Base-by-base conservation (phyloP, 1,140 invertebrate genomes). In the Panagrolaimus sp. region DNA sequence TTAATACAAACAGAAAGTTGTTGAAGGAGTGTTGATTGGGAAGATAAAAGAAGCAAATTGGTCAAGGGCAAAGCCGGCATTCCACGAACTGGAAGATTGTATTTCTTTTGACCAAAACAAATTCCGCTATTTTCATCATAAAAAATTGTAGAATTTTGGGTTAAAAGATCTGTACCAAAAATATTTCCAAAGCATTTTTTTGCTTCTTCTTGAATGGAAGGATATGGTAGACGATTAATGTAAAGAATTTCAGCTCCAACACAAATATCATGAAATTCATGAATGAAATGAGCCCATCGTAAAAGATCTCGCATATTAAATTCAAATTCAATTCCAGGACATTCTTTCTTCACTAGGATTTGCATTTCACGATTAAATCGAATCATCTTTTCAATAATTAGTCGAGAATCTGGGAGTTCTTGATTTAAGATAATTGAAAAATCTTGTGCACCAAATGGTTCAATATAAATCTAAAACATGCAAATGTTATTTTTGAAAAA, bases 251-350 rank as follows among this genome's bases (percentile, higher is more conserved):
- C 85, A 0, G 91, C 87, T 84, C 87, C 89, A 73, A 88, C 87
- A 52, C 89, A 89, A 43, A 89, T 88, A 76, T 88, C 85, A 17
- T 74, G 73, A 1, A 46, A 55, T 46, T 68, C 76, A 76, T 70
- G n/a, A 76, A 67, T 55, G 43, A 28, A 73, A 45, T 65, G 69
- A 47, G 66, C 52, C 93, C 94, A 98, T 75, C 95, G 88, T 46
- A 90, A 89, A 67, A 98, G 86, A 83, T 99, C 96, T 77, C 96
- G 87, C 43, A 99, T 85, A 86, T 99, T 99, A 84, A 96, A 93
- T 84, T 98, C 96, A 90, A 92, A 98, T 0, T 58, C 94, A 28
- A 58, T 17, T 21, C 21, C 28, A 28, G 21, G 21, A 12, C 21
- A 58, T 24, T 58, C 52, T 5, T 21, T 58, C 10, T 58, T 21